These are phyloP conservation scores for Drosophila lacertosa DNA, from an alignment of 1,140 invertebrate species.

Conservation along the genomic window DNA sequence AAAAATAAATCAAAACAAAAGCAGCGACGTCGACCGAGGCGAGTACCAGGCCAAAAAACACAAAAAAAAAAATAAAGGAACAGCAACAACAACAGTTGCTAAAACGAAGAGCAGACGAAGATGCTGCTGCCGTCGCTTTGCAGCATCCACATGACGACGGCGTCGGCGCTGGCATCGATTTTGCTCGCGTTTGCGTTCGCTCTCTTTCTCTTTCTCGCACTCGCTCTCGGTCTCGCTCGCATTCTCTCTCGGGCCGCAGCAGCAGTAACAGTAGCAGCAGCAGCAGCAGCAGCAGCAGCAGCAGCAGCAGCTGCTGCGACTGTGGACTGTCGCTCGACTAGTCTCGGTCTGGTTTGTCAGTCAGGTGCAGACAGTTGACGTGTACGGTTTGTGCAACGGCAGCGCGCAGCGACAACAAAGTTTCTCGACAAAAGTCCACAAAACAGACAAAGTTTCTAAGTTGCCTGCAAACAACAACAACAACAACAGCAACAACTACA, in stretches of 20 bases:
- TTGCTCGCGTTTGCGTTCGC: constrained; percentile 17
- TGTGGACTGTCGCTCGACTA: constrained; percentile 28
- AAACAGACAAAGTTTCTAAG: constrained; percentile 32
- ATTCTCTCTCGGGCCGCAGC: constrained; percentile 3
- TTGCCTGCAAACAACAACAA: constrained; percentile 30
- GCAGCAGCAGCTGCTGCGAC: constrained; percentile 1
- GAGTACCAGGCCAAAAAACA: constrained; percentile 8
- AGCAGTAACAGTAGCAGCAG: constrained; percentile 2
- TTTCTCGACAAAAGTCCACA: constrained; percentile 22
- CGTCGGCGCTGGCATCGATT: constrained; percentile 64
- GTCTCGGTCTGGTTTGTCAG: constrained; percentile 55
- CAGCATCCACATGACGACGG: constrained; percentile 67
- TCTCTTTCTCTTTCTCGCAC: constrained; percentile 8
- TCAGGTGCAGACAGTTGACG: constrained; percentile 84
- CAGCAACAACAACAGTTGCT: too few species aligned
- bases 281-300: constrained; percentile 14
- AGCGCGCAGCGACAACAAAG: constrained; percentile 46
- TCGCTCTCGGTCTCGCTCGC: constrained; percentile 11
- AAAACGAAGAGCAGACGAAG: constrained; percentile 42
- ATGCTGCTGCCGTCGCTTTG: constrained; percentile 41
- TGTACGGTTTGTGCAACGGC: constrained; percentile 81
- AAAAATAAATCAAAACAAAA: constrained; percentile 78
- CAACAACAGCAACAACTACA: constrained; percentile 19
- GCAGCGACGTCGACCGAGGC: constrained; percentile 38
- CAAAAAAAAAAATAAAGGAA: not conserved